Evolutionary conservation across 2,797 vertebrate genomes (phyloP).

Genomic region (Semaprochilodus insignis): DNA sequence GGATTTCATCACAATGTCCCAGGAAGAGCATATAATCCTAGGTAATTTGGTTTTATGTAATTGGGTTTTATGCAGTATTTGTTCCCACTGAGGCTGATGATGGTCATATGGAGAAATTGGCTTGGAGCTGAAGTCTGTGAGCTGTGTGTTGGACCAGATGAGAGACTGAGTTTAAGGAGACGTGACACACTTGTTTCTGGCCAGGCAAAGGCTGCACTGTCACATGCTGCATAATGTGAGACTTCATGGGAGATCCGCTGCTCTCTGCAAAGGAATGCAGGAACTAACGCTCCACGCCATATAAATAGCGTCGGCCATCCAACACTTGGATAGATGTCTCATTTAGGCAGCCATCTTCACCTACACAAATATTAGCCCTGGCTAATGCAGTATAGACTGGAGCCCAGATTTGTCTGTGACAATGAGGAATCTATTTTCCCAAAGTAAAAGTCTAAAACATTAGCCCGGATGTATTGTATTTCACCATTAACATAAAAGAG

Average conservation of each 20-base stretch:
- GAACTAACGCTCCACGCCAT: constrained; percentile 35
- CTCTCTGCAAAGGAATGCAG: constrained; percentile 50
- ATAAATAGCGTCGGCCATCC: constrained; percentile 49
- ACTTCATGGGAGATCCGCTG: constrained; percentile 40
- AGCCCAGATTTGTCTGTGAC: constrained; percentile 49
- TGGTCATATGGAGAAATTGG: constrained; percentile 53
- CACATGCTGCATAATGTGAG: constrained; percentile 59
- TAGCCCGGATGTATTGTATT: constrained; percentile 30
- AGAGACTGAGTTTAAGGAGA: constrained; percentile 46
- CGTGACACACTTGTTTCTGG: constrained; percentile 47
- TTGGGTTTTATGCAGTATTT: constrained; percentile 29
- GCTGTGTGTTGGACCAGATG: constrained; percentile 32
- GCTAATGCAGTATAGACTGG: constrained; percentile 23
- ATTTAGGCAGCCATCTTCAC: constrained; percentile 54
- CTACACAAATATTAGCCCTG: constrained; percentile 56
- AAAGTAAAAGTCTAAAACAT: constrained; percentile 50
- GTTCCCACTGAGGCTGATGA: constrained; percentile 40
- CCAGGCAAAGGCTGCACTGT: constrained; percentile 38
- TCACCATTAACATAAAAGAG: constrained; percentile 32
- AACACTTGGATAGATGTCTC: constrained; percentile 42
- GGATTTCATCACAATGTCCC: neutral
- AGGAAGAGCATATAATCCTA: neutral
- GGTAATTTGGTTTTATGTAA: constrained; percentile 29
- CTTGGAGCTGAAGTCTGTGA: constrained; percentile 20
- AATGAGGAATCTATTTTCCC: constrained; percentile 48